Evolutionary conservation across 1,140 invertebrate genomes (phyloP), one percentile per base, ranked within the genome.

Genomic region (Tetraneura akinire): DNA sequence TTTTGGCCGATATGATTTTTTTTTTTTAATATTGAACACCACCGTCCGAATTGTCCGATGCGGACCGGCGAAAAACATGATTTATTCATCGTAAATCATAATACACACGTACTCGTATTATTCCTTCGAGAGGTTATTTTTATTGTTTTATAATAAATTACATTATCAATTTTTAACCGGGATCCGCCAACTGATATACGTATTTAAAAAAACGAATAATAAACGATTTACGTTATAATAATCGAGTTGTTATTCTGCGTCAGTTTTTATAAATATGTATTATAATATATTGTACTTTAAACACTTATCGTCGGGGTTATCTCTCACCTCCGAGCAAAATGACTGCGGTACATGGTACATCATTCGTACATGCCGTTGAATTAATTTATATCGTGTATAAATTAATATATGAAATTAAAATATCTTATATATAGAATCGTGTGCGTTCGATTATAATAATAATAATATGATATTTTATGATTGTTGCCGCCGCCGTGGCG

Each of bases 271-370:
- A 55, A n/a, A n/a, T n/a, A n/a, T n/a, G n/a, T n/a, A n/a, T n/a
- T n/a, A n/a, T n/a, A n/a, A n/a, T n/a, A n/a, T n/a, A 37, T 37
- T 8, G 32, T 37, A 4, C 8, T 37, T 37, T 32, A n/a, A n/a
- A n/a, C n/a, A 68, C 37, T 68, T 68, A 68, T 68, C 64, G 21
- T 45, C 45, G 47, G 16, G 47, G 16, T 14, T 70, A 70, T 70
- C n/a, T 70, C n/a, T 49, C 45, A 70, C 68, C 68, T 49, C 14
- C 66, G 66, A 70, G 66, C 42, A 16, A 47, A 70, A 70, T n/a
- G n/a, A 42, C 64, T 21, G 47, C 64, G 16, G 45, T n/a, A n/a
- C n/a, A n/a, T n/a, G n/a, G n/a, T n/a, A n/a, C n/a, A n/a, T n/a
- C n/a, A n/a, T n/a, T n/a, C n/a, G n/a, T n/a, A n/a, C n/a, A 45